Percentiles rank a stretch among this genome's conserved stretches.
Conservation (phyloP, 2,797 vertebrate species). For the Propithecus deckenii region DNA sequence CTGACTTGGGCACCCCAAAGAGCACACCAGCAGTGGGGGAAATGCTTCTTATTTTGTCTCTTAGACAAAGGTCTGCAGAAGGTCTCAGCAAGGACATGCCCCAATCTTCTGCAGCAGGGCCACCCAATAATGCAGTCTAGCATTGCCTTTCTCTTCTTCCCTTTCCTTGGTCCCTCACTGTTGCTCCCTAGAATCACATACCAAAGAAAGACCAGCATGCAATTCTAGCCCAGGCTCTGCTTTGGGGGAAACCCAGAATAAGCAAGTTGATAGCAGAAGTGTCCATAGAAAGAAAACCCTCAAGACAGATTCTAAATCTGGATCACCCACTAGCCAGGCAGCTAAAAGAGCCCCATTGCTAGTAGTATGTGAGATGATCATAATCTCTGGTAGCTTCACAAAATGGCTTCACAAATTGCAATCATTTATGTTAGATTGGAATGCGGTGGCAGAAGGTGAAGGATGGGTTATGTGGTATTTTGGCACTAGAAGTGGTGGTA, state of each 20-base stretch:
- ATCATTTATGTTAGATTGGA: not conserved
- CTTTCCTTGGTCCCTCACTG: not conserved
- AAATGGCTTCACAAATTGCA: not conserved
- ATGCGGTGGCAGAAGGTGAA: not conserved
- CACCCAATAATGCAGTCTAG: not conserved
- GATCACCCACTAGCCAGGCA: not conserved
- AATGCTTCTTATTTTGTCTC: not conserved
- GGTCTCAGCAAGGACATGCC: not conserved
- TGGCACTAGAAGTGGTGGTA: not conserved
- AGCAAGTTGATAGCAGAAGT: not conserved
- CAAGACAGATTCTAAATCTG: not conserved
- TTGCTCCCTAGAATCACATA: not conserved
- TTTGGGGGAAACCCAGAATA: not conserved
- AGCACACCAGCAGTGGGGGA: not conserved
- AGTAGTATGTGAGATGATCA: not conserved
- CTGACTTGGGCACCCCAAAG: not conserved
- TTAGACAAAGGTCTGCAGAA: not conserved
- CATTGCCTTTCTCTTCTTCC: not conserved
- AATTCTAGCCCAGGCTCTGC: not conserved
- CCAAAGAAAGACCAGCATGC: not conserved
- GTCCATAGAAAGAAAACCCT: not conserved
- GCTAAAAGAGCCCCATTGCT: not conserved
- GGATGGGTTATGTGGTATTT: not conserved
- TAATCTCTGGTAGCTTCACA: not conserved
- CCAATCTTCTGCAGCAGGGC: not conserved